Evolutionary conservation across 2,888 invertebrate species (phyloP).

Genomic region (Halocaridina rubra): DNA sequence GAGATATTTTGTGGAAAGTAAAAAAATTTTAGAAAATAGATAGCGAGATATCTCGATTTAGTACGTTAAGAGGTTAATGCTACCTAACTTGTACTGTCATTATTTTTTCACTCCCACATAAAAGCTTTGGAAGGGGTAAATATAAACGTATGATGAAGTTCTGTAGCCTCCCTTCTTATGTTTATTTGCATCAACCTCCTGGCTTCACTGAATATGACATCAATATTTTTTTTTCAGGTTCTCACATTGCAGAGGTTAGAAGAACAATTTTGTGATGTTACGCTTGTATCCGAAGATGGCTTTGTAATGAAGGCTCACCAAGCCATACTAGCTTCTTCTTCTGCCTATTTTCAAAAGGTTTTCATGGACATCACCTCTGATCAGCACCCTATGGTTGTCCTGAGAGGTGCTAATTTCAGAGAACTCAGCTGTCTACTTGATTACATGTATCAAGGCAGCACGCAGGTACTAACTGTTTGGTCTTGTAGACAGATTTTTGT

Average conservation of each 20-base stretch:
- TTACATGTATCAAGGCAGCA: constrained; percentile 56
- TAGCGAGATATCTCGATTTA: too few species aligned
- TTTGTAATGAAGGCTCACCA: constrained; percentile 60
- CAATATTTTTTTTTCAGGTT: constrained; percentile 28
- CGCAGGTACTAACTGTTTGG: constrained; percentile 56
- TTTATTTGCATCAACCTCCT: too few species aligned
- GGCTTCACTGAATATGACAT: too few species aligned
- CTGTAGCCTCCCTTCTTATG: too few species aligned
- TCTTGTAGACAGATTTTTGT: too few species aligned
- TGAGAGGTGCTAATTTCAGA: constrained; percentile 43
- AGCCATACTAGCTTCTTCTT: constrained; percentile 53
- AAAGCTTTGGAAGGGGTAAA: too few species aligned
- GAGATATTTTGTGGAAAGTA: too few species aligned
- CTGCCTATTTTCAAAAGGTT: constrained; percentile 45
- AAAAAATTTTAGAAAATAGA: too few species aligned
- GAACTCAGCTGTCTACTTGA: constrained; percentile 48
- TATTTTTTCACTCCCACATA: too few species aligned
- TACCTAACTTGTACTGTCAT: too few species aligned
- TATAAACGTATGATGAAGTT: too few species aligned
- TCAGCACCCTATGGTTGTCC: constrained; percentile 57
- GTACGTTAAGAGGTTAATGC: too few species aligned
- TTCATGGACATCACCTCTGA: constrained; percentile 22
- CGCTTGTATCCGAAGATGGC: constrained; percentile 59
- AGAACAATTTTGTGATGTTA: constrained; percentile 58
- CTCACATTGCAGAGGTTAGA: constrained; percentile 48